Conservation (phyloP, 2,888 invertebrate genomes). For the Drosophila fungiperda region DNA sequence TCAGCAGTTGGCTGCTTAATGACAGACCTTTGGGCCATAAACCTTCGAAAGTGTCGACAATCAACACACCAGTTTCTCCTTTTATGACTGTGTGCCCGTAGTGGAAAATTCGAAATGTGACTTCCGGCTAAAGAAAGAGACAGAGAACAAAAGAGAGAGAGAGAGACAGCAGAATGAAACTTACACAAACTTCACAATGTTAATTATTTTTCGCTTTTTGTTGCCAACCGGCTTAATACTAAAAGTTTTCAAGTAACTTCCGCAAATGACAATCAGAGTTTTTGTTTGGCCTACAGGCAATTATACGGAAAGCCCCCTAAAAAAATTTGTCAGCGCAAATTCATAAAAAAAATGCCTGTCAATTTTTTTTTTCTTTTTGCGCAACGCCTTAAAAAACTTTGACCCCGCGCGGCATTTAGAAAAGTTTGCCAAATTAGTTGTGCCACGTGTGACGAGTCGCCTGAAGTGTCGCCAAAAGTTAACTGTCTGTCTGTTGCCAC, state of each 20-base stretch:
- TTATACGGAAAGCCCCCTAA: slow-evolving; percentile 24
- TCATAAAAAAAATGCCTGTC: slow-evolving; percentile 22
- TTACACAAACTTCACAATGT: slow-evolving; percentile 30
- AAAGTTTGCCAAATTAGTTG: slow-evolving; percentile 55
- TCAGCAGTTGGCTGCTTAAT: slow-evolving; percentile 23
- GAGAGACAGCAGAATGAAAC: not conserved
- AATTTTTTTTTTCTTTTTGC: slow-evolving; percentile 4
- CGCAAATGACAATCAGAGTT: slow-evolving; percentile 25
- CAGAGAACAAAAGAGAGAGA: too few relatives aligned
- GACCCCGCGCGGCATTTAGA: not conserved
- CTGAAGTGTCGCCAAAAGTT: slow-evolving; percentile 16
- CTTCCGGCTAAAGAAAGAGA: slow-evolving; percentile 23
- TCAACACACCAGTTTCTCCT: slow-evolving; percentile 3
- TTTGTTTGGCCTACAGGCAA: slow-evolving; percentile 33
- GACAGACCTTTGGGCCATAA: slow-evolving; percentile 27
- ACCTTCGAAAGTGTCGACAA: slow-evolving; percentile 7
- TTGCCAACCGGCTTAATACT: not conserved
- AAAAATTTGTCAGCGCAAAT: slow-evolving; percentile 38
- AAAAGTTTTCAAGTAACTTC: slow-evolving; percentile 22
- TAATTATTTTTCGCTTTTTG: slow-evolving; percentile 46
- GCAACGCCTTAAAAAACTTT: slow-evolving; percentile 30
- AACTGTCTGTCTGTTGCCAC: slow-evolving; percentile 24
- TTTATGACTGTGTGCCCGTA: slow-evolving; percentile 3
- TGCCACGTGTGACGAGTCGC: too few relatives aligned
- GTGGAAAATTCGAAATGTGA: slow-evolving; percentile 18